Evolutionary conservation across 2,888 invertebrate genomes (phyloP), one percentile per base, ranked within the genome.

Genomic region (Drosophila aldrichi): DNA sequence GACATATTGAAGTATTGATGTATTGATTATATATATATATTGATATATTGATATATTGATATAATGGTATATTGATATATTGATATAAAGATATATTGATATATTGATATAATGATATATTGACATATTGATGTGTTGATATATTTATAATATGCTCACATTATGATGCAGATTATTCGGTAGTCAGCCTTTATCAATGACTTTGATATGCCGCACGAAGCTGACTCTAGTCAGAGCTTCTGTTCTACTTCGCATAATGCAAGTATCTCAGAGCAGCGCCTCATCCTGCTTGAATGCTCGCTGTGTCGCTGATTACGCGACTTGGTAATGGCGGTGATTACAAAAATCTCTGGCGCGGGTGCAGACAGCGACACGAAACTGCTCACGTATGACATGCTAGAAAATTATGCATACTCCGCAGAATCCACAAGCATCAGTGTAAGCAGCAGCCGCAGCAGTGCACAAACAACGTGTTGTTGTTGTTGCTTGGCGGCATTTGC

Each of bases 281-380:
- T 70, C 58, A 63, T 73, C 72, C 70, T 67, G 86, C 58, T 82
- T 78, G 76, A 74, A 82, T 58, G 68, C 55, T 52, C 62, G 80
- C 78, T 76, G 72, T 82, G 74, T 77, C 82, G 88, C 80, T 89
- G 88, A 90, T 90, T 87, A 78, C 82, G 76, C 75, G 81, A 84
- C 74, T 74, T 82, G 83, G 73, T 90, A 84, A 89, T 87, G 79
- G 74, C 75, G 86, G 82, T 84, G 90, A 90, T 89, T 89, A 90
- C 79, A 82, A 87, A 81, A 84, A 73, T 73, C 48, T 63, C 62
- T n/a, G 40, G 25, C 40, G 16, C 12, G 56, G 51, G 57, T 61
- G 46, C 48, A 60, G 56, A 59, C 59, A 73, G 43, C 49, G 70
- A 65, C 68, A 59, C 69, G 65, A 58, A 66, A 58, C 61, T 63